These are phyloP conservation scores for Pachymerium ferrugineum DNA, from an alignment of 2,888 invertebrate genomes.

Conservation along the genomic window DNA sequence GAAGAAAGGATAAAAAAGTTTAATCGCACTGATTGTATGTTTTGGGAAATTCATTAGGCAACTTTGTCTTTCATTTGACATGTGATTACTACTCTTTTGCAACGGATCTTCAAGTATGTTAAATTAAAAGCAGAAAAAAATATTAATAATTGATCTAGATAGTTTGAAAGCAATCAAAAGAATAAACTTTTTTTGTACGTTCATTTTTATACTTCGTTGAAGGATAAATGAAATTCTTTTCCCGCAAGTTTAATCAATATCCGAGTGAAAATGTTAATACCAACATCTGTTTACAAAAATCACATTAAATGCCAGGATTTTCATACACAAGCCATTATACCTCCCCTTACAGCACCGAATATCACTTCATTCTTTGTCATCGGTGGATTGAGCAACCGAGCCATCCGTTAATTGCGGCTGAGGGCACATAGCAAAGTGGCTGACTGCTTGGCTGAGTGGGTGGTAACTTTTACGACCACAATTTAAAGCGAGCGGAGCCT, in stretches of 20 bases:
- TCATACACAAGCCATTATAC: background rate
- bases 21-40: background rate
- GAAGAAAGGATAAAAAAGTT: background rate
- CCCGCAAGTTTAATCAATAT: too few species aligned
- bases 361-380: conserved; percentile 21
- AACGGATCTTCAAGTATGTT: too few species aligned
- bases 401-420: conserved; percentile 27
- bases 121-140: too few species aligned
- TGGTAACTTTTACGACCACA: conserved; percentile 27
- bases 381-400: conserved; percentile 8
- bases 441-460: conserved; percentile 27
- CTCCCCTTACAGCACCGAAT: too few species aligned
- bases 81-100: too few species aligned
- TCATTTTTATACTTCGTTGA: too few species aligned
- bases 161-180: too few species aligned
- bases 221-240: too few species aligned
- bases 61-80: background rate
- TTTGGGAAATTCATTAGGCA: background rate
- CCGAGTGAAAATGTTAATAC: too few species aligned
- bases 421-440: conserved; percentile 27
- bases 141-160: too few species aligned
- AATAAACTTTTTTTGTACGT: too few species aligned
- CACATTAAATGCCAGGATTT: background rate
- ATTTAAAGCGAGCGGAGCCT: conserved; percentile 22
- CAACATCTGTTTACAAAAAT: too few species aligned